Evolutionary conservation across 2,113 vertebrate species (phyloP).

Genomic region (Microtus montanus): DNA sequence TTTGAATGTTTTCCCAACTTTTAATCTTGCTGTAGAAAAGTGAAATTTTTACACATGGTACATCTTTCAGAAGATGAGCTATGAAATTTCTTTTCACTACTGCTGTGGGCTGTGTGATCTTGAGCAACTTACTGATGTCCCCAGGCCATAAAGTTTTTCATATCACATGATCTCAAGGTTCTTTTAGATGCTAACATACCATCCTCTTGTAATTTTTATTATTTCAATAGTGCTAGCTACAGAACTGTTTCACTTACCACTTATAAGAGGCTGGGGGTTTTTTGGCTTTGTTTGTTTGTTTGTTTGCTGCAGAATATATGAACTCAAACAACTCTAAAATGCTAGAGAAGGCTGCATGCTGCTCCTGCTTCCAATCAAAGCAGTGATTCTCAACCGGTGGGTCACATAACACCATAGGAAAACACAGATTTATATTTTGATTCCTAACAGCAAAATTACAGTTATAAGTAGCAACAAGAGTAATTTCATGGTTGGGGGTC

Average conservation of each 20-base stretch:
- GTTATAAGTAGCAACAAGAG: background rate
- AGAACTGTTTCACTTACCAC: constrained; percentile 43
- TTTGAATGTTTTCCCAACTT: constrained; percentile 40
- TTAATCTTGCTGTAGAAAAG: constrained; percentile 48
- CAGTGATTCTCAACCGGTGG: background rate
- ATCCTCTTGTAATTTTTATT: constrained; percentile 46
- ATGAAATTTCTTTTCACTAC: constrained; percentile 69
- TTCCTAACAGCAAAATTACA: background rate
- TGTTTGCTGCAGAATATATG: constrained; percentile 21
- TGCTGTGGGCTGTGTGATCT: constrained; percentile 68
- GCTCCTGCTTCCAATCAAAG: background rate
- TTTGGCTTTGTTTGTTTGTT: background rate
- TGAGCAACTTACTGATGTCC: constrained; percentile 75
- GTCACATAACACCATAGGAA: background rate
- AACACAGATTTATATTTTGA: background rate
- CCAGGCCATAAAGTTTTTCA: constrained; percentile 41
- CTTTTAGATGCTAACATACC: constrained; percentile 35
- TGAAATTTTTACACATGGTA: constrained; percentile 27
- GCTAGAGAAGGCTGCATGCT: background rate
- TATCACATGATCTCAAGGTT: constrained; percentile 45
- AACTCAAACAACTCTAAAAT: constrained; percentile 40
- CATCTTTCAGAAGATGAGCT: constrained; percentile 77
- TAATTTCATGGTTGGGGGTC: background rate
- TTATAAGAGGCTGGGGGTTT: background rate
- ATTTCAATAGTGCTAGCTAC: constrained; percentile 32